phyloP scores from a whole-genome alignment of 2,113 vertebrate genomes.

The Gopherus flavomarginatus region DNA sequence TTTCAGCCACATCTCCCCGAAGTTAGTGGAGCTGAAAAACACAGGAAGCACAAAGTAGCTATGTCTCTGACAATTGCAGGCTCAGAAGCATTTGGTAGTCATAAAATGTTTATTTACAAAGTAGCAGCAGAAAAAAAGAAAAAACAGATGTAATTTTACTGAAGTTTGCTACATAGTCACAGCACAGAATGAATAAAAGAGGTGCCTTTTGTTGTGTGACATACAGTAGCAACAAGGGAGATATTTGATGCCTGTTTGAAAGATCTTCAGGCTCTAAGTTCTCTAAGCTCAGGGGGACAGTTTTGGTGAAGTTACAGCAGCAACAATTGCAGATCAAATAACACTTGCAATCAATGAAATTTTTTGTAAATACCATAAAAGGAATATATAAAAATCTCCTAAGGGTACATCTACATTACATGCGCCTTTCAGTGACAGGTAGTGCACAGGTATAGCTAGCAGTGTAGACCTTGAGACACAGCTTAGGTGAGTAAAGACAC shows the following conservation, averaged over 20 bases:
- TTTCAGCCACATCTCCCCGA: neutral
- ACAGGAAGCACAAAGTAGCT: neutral
- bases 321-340: neutral
- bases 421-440: neutral
- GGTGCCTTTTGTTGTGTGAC: neutral
- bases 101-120: conserved; percentile 26
- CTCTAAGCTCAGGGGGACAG: neutral
- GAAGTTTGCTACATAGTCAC: neutral
- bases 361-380: neutral
- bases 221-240: neutral
- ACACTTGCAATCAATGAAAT: neutral
- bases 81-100: conserved; percentile 24
- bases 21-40: neutral
- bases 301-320: neutral
- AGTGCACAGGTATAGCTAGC: neutral
- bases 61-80: neutral
- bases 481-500: neutral
- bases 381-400: neutral
- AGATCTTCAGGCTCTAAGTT: neutral
- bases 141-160: neutral
- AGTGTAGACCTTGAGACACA: neutral
- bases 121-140: neutral
- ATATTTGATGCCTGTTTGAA: neutral
- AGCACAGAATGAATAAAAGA: neutral
- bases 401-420: neutral